Evolutionary conservation across 2,797 vertebrate species (phyloP).

Genomic region (Anabacerthia variegaticeps): DNA sequence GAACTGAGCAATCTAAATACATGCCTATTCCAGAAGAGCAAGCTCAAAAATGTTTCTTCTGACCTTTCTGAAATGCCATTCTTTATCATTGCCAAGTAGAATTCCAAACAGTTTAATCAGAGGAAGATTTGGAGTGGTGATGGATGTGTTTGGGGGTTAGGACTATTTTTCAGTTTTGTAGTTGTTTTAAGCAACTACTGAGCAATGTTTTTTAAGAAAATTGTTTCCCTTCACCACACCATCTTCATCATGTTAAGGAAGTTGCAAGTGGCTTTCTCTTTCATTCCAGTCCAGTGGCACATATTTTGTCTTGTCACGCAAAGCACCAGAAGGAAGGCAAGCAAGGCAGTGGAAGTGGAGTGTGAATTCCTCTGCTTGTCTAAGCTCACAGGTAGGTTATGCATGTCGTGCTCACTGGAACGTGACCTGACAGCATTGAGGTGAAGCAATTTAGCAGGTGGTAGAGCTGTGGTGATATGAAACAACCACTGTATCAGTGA

Average conservation of each 20-base stretch:
- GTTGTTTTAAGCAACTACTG: not conserved
- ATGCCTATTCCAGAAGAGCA: constrained; percentile 43
- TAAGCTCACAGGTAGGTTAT: not conserved
- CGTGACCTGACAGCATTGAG: fast-evolving
- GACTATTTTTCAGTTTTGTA: not conserved
- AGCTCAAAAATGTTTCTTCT: constrained; percentile 57
- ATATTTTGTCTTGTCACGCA: not conserved
- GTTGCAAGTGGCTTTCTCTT: not conserved
- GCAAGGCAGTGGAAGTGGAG: not conserved
- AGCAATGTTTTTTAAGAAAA: not conserved
- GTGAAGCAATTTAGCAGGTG: not conserved
- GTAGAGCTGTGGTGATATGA: not conserved
- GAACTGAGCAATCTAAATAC: constrained; percentile 8
- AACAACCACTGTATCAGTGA: not conserved
- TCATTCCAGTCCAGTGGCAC: not conserved
- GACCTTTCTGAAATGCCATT: constrained; percentile 71
- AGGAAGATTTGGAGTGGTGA: not conserved
- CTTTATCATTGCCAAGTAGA: constrained; percentile 26
- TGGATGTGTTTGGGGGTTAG: not conserved
- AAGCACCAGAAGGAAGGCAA: not conserved
- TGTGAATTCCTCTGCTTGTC: not conserved
- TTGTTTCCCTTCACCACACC: not conserved
- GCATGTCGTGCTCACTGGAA: not conserved
- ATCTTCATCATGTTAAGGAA: not conserved
- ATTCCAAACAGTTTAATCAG: constrained; percentile 47